Evolutionary conservation across 1,140 invertebrate genomes (phyloP), one percentile per base, ranked within the genome.

Genomic region (Eciton burchellii): DNA sequence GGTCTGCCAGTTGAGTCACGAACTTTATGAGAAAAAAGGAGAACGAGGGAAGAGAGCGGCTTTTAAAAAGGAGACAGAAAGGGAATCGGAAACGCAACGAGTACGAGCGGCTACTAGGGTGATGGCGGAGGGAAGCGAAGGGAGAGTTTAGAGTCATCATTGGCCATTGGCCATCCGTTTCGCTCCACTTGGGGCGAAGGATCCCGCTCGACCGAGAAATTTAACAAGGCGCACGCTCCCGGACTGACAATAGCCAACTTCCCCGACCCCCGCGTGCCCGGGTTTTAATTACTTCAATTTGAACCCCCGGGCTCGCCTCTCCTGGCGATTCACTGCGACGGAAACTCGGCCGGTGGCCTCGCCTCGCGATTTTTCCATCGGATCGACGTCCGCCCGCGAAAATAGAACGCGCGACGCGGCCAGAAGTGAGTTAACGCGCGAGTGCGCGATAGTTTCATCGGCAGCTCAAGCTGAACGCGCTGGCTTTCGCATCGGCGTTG

Each of bases 231-330:
- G 70, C 89, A 90, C 89, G 89, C 83, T 90, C 82, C 70, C 84
- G 54, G 35, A 60, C 73, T 59, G 79, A 84, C 89, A 84, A 87
- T 90, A 82, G 83, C 87, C 79, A 84, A 88, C 85, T 83, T 89
- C 87, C 74, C 63, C 71, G 49, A 21, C 57, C 41, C 62, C 81
- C 85, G 35, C 49, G 52, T 60, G 74, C 68, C 49, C 45, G 74
- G 52, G 71, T 89, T 89, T 90, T 90, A 90, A 90, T 90, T 90
- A 90, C 89, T 88, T 89, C 85, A 87, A 89, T 90, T 89, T 85
- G 68, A 81, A 73, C 43, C n/a, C n/a, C 41, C 82, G 68, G n/a
- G 56, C 43, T 43, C 9, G 68, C 41, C 43, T 21, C 66, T 16
- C 59, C 24, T 11, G 59, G 21, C 77, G 54, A 72, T 72, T 72